Conservation (phyloP, 2,797 vertebrate genomes). For the Gymnopithys bicolor region DNA sequence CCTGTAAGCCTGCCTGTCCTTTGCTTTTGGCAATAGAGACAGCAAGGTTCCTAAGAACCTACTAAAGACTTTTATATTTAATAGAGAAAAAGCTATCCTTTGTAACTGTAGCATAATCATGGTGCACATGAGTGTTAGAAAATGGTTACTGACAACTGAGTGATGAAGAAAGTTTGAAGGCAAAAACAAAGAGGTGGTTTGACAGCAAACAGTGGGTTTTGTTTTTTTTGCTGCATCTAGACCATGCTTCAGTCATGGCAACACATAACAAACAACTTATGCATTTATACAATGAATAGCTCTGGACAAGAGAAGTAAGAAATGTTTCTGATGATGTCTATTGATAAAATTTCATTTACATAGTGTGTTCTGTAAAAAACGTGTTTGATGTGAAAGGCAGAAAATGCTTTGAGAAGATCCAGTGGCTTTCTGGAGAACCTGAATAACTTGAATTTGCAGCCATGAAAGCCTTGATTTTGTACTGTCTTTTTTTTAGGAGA, state of each 20-base stretch:
- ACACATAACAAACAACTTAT: conserved; percentile 4
- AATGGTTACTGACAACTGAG: background rate
- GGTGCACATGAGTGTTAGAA: background rate
- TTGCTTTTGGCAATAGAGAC: background rate
- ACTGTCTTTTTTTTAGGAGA: background rate
- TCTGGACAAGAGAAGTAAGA: background rate
- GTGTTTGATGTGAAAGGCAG: background rate
- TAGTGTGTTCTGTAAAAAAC: background rate
- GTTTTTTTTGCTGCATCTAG: background rate
- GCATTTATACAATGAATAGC: conserved; percentile 18
- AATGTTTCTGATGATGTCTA: background rate
- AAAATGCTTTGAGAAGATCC: background rate
- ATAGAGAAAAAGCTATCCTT: background rate
- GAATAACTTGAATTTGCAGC: background rate
- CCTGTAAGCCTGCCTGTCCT: background rate
- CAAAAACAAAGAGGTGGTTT: background rate
- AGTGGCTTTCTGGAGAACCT: background rate
- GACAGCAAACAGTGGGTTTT: background rate
- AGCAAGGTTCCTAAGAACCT: background rate
- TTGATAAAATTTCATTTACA: background rate
- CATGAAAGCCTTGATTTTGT: background rate
- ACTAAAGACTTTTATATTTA: background rate
- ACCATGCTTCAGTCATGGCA: background rate
- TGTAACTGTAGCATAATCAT: background rate
- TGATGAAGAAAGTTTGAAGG: background rate